Conservation (phyloP, 1,140 invertebrate species). For the Drosophila lacteicornis region DNA sequence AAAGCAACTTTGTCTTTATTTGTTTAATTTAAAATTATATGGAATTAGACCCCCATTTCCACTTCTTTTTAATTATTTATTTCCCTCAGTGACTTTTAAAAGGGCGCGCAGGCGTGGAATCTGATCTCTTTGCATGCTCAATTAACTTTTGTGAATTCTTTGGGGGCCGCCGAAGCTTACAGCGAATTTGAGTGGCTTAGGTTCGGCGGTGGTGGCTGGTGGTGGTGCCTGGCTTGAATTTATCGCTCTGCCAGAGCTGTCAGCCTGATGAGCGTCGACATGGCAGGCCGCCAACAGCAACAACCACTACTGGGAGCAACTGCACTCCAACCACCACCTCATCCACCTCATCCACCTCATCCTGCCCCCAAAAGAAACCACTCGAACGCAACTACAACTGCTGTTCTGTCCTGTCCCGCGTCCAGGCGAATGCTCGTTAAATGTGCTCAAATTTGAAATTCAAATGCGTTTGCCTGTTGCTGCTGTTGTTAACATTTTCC, state of each 20-base stretch:
- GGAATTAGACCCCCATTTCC: too few relatives aligned
- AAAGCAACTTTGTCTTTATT: too few relatives aligned
- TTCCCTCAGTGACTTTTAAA: constrained; percentile 5
- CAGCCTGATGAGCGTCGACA: constrained; percentile 75
- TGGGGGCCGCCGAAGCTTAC: constrained; percentile 23
- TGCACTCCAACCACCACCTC: constrained; percentile 11
- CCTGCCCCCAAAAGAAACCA: constrained; percentile 11
- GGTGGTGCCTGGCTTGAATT: constrained; percentile 41
- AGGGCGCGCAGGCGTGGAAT: constrained; percentile 60
- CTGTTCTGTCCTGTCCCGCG: constrained; percentile 54
- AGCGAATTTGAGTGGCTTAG: constrained; percentile 30
- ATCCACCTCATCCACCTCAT: neutral
- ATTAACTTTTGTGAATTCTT: constrained; percentile 65
- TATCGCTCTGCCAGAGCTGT: constrained; percentile 75
- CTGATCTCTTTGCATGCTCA: constrained; percentile 79
- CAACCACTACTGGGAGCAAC: constrained; percentile 35
- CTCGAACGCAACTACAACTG: constrained; percentile 35
- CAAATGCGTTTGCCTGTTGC: constrained; percentile 62
- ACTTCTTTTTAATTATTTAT: neutral
- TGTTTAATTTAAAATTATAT: neutral
- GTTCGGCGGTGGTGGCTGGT: constrained; percentile 2
- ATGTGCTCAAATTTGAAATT: constrained; percentile 73
- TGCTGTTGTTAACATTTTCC: constrained; percentile 47
- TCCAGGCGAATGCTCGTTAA: constrained; percentile 65
- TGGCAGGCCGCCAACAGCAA: constrained; percentile 54